Base-by-base conservation (phyloP, 2,888 invertebrate genomes). In the Pseudococcus longispinus region DNA sequence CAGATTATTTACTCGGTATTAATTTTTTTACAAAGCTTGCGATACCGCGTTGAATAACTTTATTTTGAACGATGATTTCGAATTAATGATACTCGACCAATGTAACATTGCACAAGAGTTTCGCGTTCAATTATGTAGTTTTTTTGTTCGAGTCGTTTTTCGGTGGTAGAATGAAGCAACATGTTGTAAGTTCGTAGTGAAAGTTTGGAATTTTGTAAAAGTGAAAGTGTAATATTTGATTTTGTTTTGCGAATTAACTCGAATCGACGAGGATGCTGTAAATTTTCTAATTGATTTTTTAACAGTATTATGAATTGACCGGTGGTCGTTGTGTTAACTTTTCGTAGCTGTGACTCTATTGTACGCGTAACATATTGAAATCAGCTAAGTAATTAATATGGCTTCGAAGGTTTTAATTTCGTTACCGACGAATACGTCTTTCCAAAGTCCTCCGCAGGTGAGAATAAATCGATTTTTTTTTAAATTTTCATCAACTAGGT, bases 321-420 rank as follows among this genome's bases (percentile, higher is more conserved):
- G 70, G 70, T 29, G 13, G 18, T 29, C 29, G 70, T 8, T 1
- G 32, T 18, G 3, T 70, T 18, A 0, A 29, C 5, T 70, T 70
- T 29, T 70, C 23, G 23, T 23, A 1, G 60, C 1, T 55, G n/a
- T 55, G n/a, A 55, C 18, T 26, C 2, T 26, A 65, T 70, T 29
- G 70, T 18, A 29, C 18, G 29, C 70, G 29, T 70, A 70, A 70
- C 70, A 70, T 70, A 70, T 70, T 70, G 77, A 20, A 42, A 42
- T 80, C n/a, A 60, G 55, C 15, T 55, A 42, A 4, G 8, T 37
- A 37, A 37, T 80, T 80, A 80, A 26, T 86, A 86, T 86, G 86
- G 86, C 86, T 86, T 86, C 86, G 23, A 86, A 86, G 77, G 51
- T 86, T 44, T 77, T 86, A 20, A 86, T 86, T 20, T 80, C 86